Evolutionary conservation across 2,113 vertebrate species (phyloP), one percentile per base, ranked within the genome.

Genomic region (Pachypanchax playfairii): DNA sequence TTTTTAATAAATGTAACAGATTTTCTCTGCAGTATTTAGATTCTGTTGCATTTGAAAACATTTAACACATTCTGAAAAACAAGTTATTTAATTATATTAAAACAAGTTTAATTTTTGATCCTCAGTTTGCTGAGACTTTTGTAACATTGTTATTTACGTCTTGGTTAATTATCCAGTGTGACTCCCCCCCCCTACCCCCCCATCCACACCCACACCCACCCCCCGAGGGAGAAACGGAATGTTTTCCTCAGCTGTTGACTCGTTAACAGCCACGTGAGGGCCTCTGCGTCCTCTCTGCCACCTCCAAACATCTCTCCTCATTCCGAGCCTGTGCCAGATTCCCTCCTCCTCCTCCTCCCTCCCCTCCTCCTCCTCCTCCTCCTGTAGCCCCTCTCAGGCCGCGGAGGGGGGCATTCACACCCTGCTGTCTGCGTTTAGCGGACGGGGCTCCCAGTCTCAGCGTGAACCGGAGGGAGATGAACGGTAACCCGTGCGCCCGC

Each of bases 401-500:
- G 76, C 17, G 42, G 21, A 65, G 80, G 53, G 77, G 69, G 74
- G 52, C 82, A 55, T 66, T 84, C 80, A 71, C 43, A 87, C 66
- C 86, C 84, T 75, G 78, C 85, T 77, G 88, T 83, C 75, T 67
- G 85, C 79, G 63, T 69, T 83, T 69, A 79, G 63, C 81, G 77
- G 77, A 80, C 60, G 78, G 75, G 78, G 70, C 74, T 77, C 53
- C 51, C 63, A 56, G 78, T 74, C 62, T 66, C 66, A 46, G 75
- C 62, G 55, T 82, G 72, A 84, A 65, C 47, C 79, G 51, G 64
- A 20, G 66, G 61, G 70, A 65, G 38, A 20, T 51, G 69, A 50
- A 66, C 61, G 75, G 73, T 62, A 92, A 80, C 87, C 90, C 91
- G 87, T 95, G 95, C 78, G 92, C 90, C 86, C 95, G 94, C 80